These are phyloP conservation scores for Cyprinodon variegatus DNA, from an alignment of 2,113 vertebrate genomes.

Conservation along the genomic window DNA sequence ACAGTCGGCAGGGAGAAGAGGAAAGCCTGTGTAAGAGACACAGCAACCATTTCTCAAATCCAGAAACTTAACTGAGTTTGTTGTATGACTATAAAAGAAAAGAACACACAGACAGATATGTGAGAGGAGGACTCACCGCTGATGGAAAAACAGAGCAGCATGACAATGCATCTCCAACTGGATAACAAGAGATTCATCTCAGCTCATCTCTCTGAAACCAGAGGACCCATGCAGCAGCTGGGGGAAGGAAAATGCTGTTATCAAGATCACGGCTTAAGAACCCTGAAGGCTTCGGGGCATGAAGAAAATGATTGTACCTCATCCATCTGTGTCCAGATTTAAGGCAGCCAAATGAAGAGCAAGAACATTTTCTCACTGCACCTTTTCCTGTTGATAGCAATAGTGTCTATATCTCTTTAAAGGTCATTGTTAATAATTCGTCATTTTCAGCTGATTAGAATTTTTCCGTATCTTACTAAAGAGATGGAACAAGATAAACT, in stretches of 20 bases:
- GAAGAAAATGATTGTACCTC: constrained; percentile 2
- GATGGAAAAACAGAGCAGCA: constrained; percentile 44
- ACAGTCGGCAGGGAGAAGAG: constrained; percentile 25
- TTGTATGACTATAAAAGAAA: background rate
- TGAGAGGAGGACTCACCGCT: constrained; percentile 52
- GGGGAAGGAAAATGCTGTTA: background rate
- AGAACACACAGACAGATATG: background rate
- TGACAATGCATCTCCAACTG: constrained; percentile 34
- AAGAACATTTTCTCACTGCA: background rate
- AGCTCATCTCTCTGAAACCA: constrained; percentile 29
- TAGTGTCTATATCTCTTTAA: too few relatives aligned
- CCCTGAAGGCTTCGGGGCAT: background rate
- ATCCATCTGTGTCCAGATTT: background rate
- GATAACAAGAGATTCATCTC: constrained; percentile 56
- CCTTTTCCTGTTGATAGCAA: constrained; percentile 9
- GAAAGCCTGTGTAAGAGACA: constrained; percentile 21
- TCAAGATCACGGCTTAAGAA: background rate
- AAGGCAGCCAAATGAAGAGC: background rate
- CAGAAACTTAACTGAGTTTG: background rate
- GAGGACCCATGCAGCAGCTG: constrained; percentile 13
- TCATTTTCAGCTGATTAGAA: too few relatives aligned
- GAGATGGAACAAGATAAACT: constrained; percentile 3
- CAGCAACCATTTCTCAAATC: background rate
- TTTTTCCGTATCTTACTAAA: too few relatives aligned
- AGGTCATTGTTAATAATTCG: too few relatives aligned